Evolutionary conservation across 2,113 vertebrate species (phyloP), one percentile per base, ranked within the genome.

Genomic region (Marmota monax): DNA sequence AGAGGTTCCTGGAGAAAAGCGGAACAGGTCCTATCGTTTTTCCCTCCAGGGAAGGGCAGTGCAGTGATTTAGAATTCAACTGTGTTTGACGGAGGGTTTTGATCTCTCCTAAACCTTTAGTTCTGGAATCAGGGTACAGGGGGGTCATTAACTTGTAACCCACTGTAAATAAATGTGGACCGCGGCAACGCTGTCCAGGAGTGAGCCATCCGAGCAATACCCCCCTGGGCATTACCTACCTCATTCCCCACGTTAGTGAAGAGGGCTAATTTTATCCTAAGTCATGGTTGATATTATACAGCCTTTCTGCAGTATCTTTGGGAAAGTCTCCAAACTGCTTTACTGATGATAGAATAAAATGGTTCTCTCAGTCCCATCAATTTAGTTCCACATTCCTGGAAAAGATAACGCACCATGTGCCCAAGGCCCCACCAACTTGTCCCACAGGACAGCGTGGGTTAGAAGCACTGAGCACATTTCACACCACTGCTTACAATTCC

Each of bases 11-110:
- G 27, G 51, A 94, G 96, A 76, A 17, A 94, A 0, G 2, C 17
- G 65, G 18, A 96, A 20, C 7, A 74, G 65, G 0, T 0, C 7
- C 0, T 69, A 90, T 58, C 0, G 0, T 16, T 96, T 84, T 27
- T 18, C 78, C 14, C 95, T 53, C 25, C 74, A 92, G 89, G 0
- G 4, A 73, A 72, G 65, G 4, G 18, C 56, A 96, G 92, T 42
- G 65, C 74, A 23, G 58, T 6, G 25, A 88, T 83, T 90, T 94
- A 77, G 94, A 96, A 86, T 65, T 56, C 14, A 88, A 63, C n/a
- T 65, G 0, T 16, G 3, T 5, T 84, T 53, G 65, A 90, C 84
- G 58, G 23, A 58, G 11, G 2, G 17, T 56, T 89, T 80, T 86
- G 79, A 95, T 72, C 10, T 5, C 23, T 34, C 72, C 65, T 25